Evolutionary conservation across 2,113 vertebrate genomes (phyloP).

Genomic region (Takifugu flavidus): DNA sequence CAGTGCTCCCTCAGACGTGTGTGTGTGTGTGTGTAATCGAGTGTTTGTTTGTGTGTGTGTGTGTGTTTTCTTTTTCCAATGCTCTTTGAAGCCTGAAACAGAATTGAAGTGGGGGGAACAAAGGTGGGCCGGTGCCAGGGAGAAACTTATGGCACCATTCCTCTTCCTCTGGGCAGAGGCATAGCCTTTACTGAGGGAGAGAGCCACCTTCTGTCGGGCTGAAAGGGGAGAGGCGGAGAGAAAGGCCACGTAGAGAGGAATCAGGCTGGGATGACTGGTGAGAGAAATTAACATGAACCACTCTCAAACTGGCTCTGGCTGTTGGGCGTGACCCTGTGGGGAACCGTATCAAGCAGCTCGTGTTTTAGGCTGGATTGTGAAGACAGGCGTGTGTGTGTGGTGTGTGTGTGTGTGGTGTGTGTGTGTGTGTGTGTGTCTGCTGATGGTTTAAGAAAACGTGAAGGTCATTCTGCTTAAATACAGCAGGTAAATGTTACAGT

Average conservation of each 20-base stretch:
- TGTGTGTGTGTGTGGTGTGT: too few relatives aligned
- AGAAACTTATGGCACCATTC: constrained; percentile 79
- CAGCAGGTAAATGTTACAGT: too few relatives aligned
- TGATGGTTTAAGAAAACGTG: too few relatives aligned
- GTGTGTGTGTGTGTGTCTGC: too few relatives aligned
- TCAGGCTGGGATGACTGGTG: constrained; percentile 26
- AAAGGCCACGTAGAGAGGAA: constrained; percentile 9
- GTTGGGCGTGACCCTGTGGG: too few relatives aligned
- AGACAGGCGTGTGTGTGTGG: too few relatives aligned
- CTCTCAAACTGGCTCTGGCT: neutral
- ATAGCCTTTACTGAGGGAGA: constrained; percentile 77
- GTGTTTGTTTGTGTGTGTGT: constrained; percentile 20
- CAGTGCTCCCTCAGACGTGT: constrained; percentile 68
- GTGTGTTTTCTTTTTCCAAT: constrained; percentile 64
- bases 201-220: constrained; percentile 78
- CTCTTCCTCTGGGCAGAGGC: constrained; percentile 75
- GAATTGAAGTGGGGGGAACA: constrained; percentile 74
- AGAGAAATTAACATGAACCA: constrained; percentile 6
- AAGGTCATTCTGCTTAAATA: too few relatives aligned
- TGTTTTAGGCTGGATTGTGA: too few relatives aligned
- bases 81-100: constrained; percentile 79
- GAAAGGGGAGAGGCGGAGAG: constrained; percentile 29
- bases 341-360: too few relatives aligned
- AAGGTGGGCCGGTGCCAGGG: constrained; percentile 78
- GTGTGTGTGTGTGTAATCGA: constrained; percentile 14